These are phyloP conservation scores for Molanna angustata DNA, from an alignment of 2,888 invertebrate genomes.

Conservation along the genomic window DNA sequence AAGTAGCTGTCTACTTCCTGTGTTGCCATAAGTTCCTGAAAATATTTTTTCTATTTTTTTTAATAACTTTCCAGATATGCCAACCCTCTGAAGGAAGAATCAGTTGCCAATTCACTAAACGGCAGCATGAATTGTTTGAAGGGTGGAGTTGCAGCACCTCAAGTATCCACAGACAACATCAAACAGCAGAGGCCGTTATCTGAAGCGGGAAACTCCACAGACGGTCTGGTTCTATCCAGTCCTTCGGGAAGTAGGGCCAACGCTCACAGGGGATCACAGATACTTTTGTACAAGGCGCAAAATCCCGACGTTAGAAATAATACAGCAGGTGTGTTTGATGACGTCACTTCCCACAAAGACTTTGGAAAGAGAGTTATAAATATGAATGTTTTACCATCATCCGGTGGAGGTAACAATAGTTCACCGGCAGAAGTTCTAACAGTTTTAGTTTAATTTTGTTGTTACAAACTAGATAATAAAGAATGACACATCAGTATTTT, in stretches of 20 bases:
- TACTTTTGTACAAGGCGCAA: constrained; percentile 78
- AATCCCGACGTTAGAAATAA: constrained; percentile 83
- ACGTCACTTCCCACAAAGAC: constrained; percentile 63
- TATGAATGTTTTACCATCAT: constrained; percentile 34
- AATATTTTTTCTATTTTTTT: no score
- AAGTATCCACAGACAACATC: constrained; percentile 43
- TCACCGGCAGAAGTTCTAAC: constrained; percentile 32
- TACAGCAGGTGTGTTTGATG: constrained; percentile 64
- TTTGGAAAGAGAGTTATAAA: constrained; percentile 73
- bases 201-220: constrained; percentile 30
- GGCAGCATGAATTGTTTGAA: constrained; percentile 50
- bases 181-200: constrained; percentile 30
- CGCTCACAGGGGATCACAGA: constrained; percentile 57
- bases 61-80: constrained; percentile 52
- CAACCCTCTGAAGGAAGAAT: constrained; percentile 71
- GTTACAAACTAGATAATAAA: constrained; percentile 1
- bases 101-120: constrained; percentile 49
- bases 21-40: no score
- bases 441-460: constrained; percentile 28
- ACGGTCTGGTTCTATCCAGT: constrained; percentile 34
- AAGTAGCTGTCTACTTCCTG: no score
- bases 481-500: constrained; percentile 13
- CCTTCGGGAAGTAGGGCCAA: constrained; percentile 36
- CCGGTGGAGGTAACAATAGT: constrained; percentile 15
- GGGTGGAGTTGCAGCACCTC: constrained; percentile 42